A percentile compares a stretch with the other conserved stretches of the same genome.
Conservation (phyloP, 2,888 invertebrate species). For the Epinotia brunnichana region DNA sequence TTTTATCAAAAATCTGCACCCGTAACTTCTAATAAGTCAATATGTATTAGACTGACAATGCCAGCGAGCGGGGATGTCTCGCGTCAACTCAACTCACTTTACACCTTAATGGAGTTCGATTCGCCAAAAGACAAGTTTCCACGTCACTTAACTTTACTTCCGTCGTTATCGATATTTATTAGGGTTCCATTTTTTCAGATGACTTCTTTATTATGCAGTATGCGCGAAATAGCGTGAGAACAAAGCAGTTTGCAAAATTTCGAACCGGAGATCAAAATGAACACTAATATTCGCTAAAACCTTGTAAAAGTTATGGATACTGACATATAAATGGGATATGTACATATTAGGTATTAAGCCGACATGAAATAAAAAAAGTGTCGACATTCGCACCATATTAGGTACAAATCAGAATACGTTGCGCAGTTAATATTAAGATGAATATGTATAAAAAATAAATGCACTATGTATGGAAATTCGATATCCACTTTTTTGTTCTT, state of each 20-base stretch:
- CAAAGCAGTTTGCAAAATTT: not conserved
- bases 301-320: not conserved
- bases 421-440: no score
- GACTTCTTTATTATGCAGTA: slow-evolving; percentile 1
- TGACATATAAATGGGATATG: not conserved
- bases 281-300: not conserved
- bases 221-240: not conserved
- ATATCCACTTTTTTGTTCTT: no score
- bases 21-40: slow-evolving; percentile 32
- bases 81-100: slow-evolving; percentile 70
- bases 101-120: slow-evolving; percentile 75
- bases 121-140: slow-evolving; percentile 77
- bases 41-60: slow-evolving; percentile 46
- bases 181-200: slow-evolving; percentile 30
- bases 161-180: slow-evolving; percentile 76
- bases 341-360: no score
- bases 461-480: no score
- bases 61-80: slow-evolving; percentile 58
- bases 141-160: slow-evolving; percentile 78
- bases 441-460: no score
- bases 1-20: slow-evolving; percentile 7
- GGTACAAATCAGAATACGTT: no score
- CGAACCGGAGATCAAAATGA: not conserved
- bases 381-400: no score
- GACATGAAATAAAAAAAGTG: no score